Evolutionary conservation across 2,113 vertebrate species (phyloP).

Genomic region (Upupa epops): DNA sequence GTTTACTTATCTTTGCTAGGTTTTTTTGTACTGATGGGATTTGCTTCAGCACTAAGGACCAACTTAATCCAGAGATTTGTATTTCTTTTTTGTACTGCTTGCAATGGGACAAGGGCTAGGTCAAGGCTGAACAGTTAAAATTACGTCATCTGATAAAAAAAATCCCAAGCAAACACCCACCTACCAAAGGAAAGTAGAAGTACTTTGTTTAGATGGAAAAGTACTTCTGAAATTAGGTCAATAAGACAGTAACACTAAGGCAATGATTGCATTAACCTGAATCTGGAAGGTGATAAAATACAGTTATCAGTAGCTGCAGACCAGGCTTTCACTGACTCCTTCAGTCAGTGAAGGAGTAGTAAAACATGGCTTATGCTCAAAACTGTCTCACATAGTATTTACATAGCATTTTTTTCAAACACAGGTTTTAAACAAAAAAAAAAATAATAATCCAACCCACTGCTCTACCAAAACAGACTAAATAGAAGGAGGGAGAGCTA

Average conservation of each 20-base stretch:
- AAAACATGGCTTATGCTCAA: background rate
- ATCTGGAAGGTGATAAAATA: background rate
- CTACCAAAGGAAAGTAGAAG: too few relatives aligned
- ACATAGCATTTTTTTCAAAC: background rate
- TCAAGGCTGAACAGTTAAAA: background rate
- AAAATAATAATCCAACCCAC: background rate
- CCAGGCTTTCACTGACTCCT: background rate
- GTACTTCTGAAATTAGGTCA: background rate
- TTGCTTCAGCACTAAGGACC: background rate
- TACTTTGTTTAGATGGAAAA: too few relatives aligned
- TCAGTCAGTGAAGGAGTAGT: too few relatives aligned
- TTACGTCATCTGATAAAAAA: background rate
- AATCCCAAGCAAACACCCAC: background rate
- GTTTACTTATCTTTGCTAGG: background rate
- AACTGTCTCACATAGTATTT: background rate
- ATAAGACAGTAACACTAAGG: background rate
- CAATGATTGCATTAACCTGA: background rate
- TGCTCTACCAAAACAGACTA: background rate
- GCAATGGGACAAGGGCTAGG: background rate
- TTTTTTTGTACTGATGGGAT: background rate
- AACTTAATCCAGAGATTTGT: background rate
- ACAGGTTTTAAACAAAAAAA: background rate
- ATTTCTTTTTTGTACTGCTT: background rate
- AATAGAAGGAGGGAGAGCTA: background rate
- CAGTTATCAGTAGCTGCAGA: background rate